Evolutionary conservation across 2,888 invertebrate species (phyloP).

Genomic region (Lasioglossum oenotherae): DNA sequence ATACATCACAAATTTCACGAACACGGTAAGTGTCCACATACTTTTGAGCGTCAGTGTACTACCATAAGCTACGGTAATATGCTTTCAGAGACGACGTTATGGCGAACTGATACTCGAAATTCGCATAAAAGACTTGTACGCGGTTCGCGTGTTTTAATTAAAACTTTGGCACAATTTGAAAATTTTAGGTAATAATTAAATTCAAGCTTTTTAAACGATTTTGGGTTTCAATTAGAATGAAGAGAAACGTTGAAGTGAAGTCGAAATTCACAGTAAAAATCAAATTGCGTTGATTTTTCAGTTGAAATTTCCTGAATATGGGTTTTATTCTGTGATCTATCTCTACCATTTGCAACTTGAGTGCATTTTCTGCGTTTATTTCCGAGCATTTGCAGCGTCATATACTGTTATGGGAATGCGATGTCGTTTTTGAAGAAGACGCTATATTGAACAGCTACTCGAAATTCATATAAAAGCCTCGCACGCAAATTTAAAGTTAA

Average conservation of each 20-base stretch:
- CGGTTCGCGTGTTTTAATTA: neutral
- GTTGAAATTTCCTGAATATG: too few relatives aligned
- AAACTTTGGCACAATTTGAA: too few relatives aligned
- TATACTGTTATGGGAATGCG: neutral
- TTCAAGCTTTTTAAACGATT: too few relatives aligned
- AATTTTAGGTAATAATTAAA: too few relatives aligned
- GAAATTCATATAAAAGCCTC: neutral
- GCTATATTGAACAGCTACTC: neutral
- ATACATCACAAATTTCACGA: too few relatives aligned
- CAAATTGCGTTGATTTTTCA: neutral
- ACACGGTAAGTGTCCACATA: too few relatives aligned
- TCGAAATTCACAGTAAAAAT: neutral
- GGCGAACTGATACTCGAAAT: neutral
- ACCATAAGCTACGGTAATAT: neutral
- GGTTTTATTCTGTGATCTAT: too few relatives aligned
- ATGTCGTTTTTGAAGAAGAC: neutral
- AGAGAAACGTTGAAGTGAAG: neutral
- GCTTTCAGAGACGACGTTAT: neutral
- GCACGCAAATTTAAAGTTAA: neutral
- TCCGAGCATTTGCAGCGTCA: neutral
- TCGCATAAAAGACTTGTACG: neutral
- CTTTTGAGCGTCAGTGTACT: too few relatives aligned
- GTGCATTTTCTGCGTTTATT: neutral
- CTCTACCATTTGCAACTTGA: neutral
- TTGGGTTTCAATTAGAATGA: too few relatives aligned